A percentile compares a stretch with the other conserved stretches of the same genome.
Evolutionary conservation across 2,888 invertebrate species (phyloP).

Genomic region (Eugnorisma glareosa): DNA sequence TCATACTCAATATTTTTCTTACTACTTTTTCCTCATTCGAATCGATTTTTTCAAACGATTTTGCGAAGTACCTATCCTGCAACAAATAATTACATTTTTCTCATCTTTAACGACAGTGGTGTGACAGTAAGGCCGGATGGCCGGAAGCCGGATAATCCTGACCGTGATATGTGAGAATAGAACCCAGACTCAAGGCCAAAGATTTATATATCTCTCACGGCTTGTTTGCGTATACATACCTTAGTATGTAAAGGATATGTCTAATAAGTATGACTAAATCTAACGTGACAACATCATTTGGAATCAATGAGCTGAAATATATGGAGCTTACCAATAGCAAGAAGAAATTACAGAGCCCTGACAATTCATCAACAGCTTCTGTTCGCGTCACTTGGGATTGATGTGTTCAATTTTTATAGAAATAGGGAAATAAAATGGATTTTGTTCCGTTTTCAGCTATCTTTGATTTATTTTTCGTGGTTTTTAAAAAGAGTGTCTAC

Average conservation of each 20-base stretch:
- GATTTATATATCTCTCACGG: neutral
- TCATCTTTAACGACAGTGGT: neutral
- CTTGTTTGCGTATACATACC: neutral
- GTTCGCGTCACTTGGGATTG: neutral
- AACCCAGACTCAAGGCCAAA: neutral
- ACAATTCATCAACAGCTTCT: neutral
- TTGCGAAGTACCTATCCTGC: neutral
- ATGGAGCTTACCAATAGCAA: neutral
- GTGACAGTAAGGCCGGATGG: neutral
- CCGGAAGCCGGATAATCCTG: neutral
- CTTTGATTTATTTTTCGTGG: neutral
- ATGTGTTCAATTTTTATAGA: neutral
- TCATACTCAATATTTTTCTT: no score
- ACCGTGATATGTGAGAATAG: neutral
- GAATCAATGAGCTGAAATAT: slow-evolving; percentile 26
- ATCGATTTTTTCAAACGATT: no score
- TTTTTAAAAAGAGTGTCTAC: neutral
- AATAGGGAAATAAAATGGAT: neutral
- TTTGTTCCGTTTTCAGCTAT: neutral
- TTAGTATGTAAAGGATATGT: neutral
- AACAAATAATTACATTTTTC: neutral
- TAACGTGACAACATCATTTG: slow-evolving; percentile 22
- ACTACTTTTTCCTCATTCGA: no score
- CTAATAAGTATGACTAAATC: neutral
- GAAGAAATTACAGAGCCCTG: neutral